These are phyloP conservation scores for Pristionchus entomophagus DNA, from an alignment of 2,888 invertebrate genomes.

Conservation along the genomic window DNA sequence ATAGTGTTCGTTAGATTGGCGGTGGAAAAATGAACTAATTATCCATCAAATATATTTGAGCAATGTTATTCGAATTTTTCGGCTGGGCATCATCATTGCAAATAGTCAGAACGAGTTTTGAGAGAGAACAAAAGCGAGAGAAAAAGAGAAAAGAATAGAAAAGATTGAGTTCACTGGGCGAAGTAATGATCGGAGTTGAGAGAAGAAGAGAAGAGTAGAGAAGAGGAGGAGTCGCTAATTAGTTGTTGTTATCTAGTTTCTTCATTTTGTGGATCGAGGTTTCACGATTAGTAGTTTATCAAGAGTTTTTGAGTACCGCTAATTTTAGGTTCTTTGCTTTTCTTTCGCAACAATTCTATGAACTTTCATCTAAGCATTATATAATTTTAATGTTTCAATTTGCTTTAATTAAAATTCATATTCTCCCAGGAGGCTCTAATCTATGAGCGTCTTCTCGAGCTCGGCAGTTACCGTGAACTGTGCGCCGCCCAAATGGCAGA, in stretches of 20 bases:
- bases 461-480: conserved; percentile 40
- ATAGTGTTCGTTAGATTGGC: no score
- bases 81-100: no score
- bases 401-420: neutral
- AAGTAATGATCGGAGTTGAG: conserved; percentile 9
- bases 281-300: neutral
- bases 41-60: no score
- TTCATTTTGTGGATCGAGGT: neutral
- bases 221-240: neutral
- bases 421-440: conserved; percentile 25
- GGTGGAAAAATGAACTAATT: no score
- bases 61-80: no score
- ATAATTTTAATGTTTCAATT: neutral
- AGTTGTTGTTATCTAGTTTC: neutral
- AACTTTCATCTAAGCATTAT: no score
- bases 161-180: neutral
- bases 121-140: conserved; percentile 6
- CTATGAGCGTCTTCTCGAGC: conserved; percentile 17
- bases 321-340: no score
- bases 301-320: no score
- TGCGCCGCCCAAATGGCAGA: conserved; percentile 44
- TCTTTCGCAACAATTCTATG: no score
- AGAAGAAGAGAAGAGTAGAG: neutral
- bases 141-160: neutral
- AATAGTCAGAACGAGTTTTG: neutral